Evolutionary conservation across 2,888 invertebrate genomes (phyloP).

Genomic region (Drosophila yooni): DNA sequence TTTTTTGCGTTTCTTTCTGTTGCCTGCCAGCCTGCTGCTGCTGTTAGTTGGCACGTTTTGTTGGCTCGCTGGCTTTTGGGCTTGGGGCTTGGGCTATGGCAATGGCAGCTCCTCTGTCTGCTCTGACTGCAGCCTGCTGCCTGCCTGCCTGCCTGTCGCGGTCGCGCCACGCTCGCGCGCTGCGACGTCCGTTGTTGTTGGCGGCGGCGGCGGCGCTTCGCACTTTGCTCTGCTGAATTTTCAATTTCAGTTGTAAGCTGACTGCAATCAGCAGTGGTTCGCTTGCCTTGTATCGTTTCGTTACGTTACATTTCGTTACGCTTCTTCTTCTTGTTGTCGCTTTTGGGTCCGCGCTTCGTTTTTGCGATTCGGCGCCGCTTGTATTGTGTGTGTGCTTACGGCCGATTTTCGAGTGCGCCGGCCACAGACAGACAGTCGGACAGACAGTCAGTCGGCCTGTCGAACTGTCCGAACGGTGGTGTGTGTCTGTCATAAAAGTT

Average conservation of each 20-base stretch:
- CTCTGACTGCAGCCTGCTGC: constrained; percentile 64
- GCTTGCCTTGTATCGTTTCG: constrained; percentile 71
- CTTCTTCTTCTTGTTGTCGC: background rate
- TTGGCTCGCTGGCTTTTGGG: constrained; percentile 73
- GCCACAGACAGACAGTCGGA: constrained; percentile 7
- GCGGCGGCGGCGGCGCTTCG: constrained; percentile 75
- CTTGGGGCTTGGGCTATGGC: constrained; percentile 64
- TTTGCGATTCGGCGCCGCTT: constrained; percentile 32
- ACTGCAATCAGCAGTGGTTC: constrained; percentile 84
- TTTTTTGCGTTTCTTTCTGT: constrained; percentile 77
- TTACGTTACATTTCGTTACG: constrained; percentile 34
- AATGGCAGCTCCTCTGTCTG: constrained; percentile 41
- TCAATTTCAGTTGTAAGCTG: constrained; percentile 84
- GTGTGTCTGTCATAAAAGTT: constrained; percentile 38
- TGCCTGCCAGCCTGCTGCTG: constrained; percentile 53
- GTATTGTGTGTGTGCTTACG: constrained; percentile 28
- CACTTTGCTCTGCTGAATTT: constrained; percentile 84
- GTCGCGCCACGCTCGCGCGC: constrained; percentile 63
- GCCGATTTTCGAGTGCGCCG: constrained; percentile 38
- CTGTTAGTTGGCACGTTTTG: constrained; percentile 75
- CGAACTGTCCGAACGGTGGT: constrained; percentile 31
- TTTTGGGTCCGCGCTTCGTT: constrained; percentile 5
- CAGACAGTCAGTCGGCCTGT: constrained; percentile 15
- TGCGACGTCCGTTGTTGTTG: constrained; percentile 37
- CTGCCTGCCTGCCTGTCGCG: constrained; percentile 63